A percentile compares a stretch with the other conserved stretches of the same genome.
Evolutionary conservation across 2,797 vertebrate genomes (phyloP).

Genomic region (Harpagifer antarcticus): DNA sequence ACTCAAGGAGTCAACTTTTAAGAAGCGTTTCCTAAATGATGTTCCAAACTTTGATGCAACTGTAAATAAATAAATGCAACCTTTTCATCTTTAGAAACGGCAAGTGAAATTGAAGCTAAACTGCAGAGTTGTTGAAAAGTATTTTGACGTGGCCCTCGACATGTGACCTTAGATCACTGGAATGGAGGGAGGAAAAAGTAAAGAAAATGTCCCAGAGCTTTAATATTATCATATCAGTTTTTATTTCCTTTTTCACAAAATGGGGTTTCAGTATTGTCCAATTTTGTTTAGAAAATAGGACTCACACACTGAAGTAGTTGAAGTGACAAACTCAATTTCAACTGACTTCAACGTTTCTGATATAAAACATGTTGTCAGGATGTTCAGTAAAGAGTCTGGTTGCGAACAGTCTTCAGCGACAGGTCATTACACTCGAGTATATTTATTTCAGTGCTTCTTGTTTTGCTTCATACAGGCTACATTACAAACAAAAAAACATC

Average conservation of each 20-base stretch:
- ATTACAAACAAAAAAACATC: not conserved
- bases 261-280: not conserved
- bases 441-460: slow-evolving; percentile 10
- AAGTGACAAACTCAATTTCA: not conserved
- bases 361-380: not conserved
- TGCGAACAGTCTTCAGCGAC: not conserved
- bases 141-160: not conserved
- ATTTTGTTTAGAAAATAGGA: not conserved
- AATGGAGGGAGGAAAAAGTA: not conserved
- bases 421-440: slow-evolving; percentile 14
- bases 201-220: not conserved
- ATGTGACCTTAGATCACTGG: not conserved
- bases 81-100: not conserved
- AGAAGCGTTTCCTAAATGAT: slow-evolving; percentile 11
- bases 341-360: not conserved
- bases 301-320: not conserved
- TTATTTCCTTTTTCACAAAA: not conserved
- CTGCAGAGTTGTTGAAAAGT: not conserved
- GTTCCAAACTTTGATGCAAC: not conserved
- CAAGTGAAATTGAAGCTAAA: not conserved
- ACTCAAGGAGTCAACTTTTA: not conserved
- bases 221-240: not conserved
- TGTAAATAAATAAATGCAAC: slow-evolving; percentile 1
- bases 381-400: not conserved
- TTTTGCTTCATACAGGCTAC: not conserved